These are phyloP conservation scores for Gobio gobio DNA, from an alignment of 2,113 vertebrate species.

Conservation along the genomic window DNA sequence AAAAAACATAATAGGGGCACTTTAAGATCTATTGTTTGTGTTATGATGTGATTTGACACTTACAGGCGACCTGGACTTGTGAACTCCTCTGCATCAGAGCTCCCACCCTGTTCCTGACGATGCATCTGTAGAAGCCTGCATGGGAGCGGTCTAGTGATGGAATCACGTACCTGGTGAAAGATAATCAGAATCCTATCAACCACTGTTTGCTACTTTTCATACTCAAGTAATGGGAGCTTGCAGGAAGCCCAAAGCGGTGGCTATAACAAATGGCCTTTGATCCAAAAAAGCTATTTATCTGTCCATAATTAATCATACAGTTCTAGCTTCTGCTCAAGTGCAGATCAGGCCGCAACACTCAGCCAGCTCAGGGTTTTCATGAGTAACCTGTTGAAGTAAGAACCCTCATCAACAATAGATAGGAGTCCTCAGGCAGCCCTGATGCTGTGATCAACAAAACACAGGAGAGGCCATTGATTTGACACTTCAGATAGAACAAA, in stretches of 20 bases:
- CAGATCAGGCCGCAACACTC: slow-evolving; percentile 12
- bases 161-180: slow-evolving; percentile 88
- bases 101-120: slow-evolving; percentile 95
- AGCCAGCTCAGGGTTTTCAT: not conserved
- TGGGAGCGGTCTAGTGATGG: slow-evolving; percentile 91
- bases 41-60: slow-evolving; percentile 69
- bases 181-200: not conserved
- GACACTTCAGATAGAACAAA: slow-evolving; percentile 36
- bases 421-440: slow-evolving; percentile 35
- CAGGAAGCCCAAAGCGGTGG: not conserved
- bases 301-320: slow-evolving; percentile 36
- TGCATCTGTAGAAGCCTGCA: slow-evolving; percentile 95
- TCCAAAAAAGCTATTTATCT: slow-evolving; percentile 16
- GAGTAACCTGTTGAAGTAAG: slow-evolving; percentile 36
- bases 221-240: not conserved
- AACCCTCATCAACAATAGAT: slow-evolving; percentile 44
- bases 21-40: too few species aligned
- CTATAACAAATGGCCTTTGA: slow-evolving; percentile 21
- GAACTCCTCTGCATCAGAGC: slow-evolving; percentile 95
- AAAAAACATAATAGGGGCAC: too few species aligned
- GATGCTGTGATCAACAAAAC: slow-evolving; percentile 37
- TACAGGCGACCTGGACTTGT: slow-evolving; percentile 96
- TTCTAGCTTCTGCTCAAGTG: not conserved
- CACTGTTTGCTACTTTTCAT: not conserved
- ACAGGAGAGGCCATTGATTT: slow-evolving; percentile 13